A percentile compares a stretch with the other conserved stretches of the same genome.
Evolutionary conservation across 2,797 vertebrate species (phyloP).

Genomic region (Rhodeus uyekii): DNA sequence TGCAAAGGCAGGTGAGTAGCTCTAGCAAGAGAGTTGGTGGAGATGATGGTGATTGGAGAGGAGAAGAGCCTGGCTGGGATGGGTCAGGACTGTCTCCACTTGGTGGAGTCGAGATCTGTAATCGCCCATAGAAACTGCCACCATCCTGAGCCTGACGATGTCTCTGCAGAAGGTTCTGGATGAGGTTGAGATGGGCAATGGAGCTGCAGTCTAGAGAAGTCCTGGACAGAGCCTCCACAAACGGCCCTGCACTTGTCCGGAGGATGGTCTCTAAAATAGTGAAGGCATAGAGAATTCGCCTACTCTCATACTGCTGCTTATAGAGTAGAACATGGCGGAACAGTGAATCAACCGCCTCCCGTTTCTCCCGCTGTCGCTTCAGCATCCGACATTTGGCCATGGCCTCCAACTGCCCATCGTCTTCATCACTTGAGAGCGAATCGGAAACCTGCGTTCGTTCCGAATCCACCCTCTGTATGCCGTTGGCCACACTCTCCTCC

Average conservation of each 20-base stretch:
- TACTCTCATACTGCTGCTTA: constrained; percentile 85
- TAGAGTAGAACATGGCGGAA: constrained; percentile 93
- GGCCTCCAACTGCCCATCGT: constrained; percentile 88
- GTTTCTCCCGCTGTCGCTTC: constrained; percentile 85
- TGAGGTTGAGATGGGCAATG: constrained; percentile 89
- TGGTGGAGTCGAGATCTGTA: constrained; percentile 74
- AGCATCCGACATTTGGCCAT: constrained; percentile 79
- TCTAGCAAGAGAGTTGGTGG: constrained; percentile 86
- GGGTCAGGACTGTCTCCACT: constrained; percentile 69
- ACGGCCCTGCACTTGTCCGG: constrained; percentile 84
- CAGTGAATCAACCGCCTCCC: constrained; percentile 84
- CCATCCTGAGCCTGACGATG: constrained; percentile 91
- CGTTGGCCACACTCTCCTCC: constrained; percentile 61
- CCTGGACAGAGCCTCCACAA: constrained; percentile 85
- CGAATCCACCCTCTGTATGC: constrained; percentile 83
- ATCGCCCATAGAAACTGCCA: constrained; percentile 86
- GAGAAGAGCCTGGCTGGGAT: constrained; percentile 78
- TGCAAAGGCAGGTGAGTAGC: constrained; percentile 88
- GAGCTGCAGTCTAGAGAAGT: constrained; percentile 92
- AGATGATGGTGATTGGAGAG: constrained; percentile 66
- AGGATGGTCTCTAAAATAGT: constrained; percentile 89
- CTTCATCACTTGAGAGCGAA: constrained; percentile 94
- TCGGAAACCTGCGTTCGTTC: constrained; percentile 92
- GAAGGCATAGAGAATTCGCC: constrained; percentile 87
- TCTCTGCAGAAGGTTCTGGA: constrained; percentile 92